Conservation (phyloP, 2,888 invertebrate genomes). For the Busseola fusca region DNA sequence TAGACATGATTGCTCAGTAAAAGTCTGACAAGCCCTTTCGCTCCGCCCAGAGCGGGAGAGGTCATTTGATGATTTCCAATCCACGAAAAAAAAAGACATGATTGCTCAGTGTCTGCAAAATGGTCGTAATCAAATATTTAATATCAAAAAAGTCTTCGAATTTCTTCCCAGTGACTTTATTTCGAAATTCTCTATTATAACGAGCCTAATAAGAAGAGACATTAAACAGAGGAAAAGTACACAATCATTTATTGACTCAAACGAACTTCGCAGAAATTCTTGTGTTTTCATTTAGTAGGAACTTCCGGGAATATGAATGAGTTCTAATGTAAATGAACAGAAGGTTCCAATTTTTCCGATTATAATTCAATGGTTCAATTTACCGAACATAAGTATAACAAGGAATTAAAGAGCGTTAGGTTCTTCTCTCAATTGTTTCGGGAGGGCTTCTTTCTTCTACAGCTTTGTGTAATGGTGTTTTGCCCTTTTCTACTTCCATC, state of each 20-base stretch:
- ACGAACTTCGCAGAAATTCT: slow-evolving; percentile 15
- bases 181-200: slow-evolving; percentile 22
- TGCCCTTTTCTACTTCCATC: not conserved
- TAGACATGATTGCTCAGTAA: not conserved
- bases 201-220: slow-evolving; percentile 22
- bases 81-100: too few relatives aligned
- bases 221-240: slow-evolving; percentile 44
- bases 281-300: slow-evolving; percentile 36
- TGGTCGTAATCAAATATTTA: slow-evolving; percentile 1
- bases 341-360: slow-evolving; percentile 19
- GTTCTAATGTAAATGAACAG: slow-evolving; percentile 19
- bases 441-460: slow-evolving; percentile 9
- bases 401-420: slow-evolving; percentile 20
- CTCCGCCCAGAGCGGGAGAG: too few relatives aligned
- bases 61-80: too few relatives aligned
- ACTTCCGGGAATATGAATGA: slow-evolving; percentile 36
- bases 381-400: slow-evolving; percentile 9
- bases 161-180: slow-evolving; percentile 6
- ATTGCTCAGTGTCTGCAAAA: slow-evolving; percentile 6
- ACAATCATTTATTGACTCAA: slow-evolving; percentile 32
- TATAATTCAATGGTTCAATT: slow-evolving; percentile 39
- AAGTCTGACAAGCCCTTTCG: too few relatives aligned
- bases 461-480: slow-evolving; percentile 8
- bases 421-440: slow-evolving; percentile 17
- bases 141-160: slow-evolving; percentile 13